A percentile compares a stretch with the other conserved stretches of the same genome.
Evolutionary conservation across 2,113 vertebrate species (phyloP).

Genomic region (Seriola quinqueradiata): DNA sequence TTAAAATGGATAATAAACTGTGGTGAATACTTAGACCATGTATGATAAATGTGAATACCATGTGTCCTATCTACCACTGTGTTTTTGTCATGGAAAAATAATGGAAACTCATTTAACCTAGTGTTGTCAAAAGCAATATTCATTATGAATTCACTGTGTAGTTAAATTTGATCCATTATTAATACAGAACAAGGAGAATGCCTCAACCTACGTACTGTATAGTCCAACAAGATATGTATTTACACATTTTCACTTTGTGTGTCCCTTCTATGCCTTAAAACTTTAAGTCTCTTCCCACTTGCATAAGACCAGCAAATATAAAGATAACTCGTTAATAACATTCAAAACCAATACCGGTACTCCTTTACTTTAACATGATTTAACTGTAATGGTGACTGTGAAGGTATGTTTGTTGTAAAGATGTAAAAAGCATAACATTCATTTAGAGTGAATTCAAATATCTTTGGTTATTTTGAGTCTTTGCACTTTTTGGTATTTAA

Average conservation of each 20-base stretch:
- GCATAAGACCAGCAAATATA: slow-evolving; percentile 47
- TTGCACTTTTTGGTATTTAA: slow-evolving; percentile 65
- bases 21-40: slow-evolving; percentile 35
- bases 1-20: slow-evolving; percentile 38
- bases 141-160: slow-evolving; percentile 18
- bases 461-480: slow-evolving; percentile 74
- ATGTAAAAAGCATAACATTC: slow-evolving; percentile 53
- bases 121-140: slow-evolving; percentile 9
- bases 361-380: slow-evolving; percentile 15
- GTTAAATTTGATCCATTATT: slow-evolving; percentile 12
- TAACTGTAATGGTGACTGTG: slow-evolving; percentile 27
- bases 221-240: slow-evolving; percentile 46
- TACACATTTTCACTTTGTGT: slow-evolving; percentile 37
- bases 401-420: slow-evolving; percentile 36
- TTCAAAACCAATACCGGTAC: slow-evolving; percentile 17
- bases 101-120: slow-evolving; percentile 21
- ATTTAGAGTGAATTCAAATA: slow-evolving; percentile 50
- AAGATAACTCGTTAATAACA: slow-evolving; percentile 27
- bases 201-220: slow-evolving; percentile 28
- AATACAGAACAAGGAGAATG: slow-evolving; percentile 18
- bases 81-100: slow-evolving; percentile 28
- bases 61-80: slow-evolving; percentile 12
- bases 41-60: slow-evolving; percentile 30
- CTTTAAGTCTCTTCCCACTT: slow-evolving; percentile 25
- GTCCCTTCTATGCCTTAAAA: slow-evolving; percentile 21